Evolutionary conservation across 2,888 invertebrate genomes (phyloP).

Genomic region (Trissoscelio sp.): DNA sequence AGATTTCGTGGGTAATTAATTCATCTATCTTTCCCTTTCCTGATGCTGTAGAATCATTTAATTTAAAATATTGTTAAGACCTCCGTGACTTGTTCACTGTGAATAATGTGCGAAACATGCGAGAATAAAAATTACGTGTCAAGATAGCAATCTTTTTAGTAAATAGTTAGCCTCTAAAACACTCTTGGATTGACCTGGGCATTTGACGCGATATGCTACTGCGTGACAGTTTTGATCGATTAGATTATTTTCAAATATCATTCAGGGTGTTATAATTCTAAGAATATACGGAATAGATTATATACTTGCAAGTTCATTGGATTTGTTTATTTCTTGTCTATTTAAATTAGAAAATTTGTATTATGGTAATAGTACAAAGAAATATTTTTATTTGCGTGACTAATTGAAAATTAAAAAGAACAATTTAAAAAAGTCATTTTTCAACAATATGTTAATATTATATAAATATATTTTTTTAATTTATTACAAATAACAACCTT

Average conservation of each 20-base stretch:
- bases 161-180: slow-evolving; percentile 28
- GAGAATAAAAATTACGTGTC: slow-evolving; percentile 56
- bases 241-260: slow-evolving; percentile 55
- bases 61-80: slow-evolving; percentile 26
- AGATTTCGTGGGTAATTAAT: not conserved
- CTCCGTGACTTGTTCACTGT: slow-evolving; percentile 28
- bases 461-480: too few species aligned
- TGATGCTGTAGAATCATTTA: slow-evolving; percentile 13
- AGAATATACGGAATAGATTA: slow-evolving; percentile 5
- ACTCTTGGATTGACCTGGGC: slow-evolving; percentile 14
- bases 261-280: slow-evolving; percentile 18
- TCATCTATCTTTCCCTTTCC: not conserved
- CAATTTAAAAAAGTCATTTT: too few species aligned
- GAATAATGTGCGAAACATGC: slow-evolving; percentile 51
- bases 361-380: too few species aligned
- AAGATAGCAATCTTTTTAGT: slow-evolving; percentile 45
- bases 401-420: too few species aligned
- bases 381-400: too few species aligned
- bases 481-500: too few species aligned
- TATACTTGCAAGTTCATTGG: slow-evolving; percentile 16
- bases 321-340: not conserved
- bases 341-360: not conserved
- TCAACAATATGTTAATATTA: too few species aligned
- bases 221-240: slow-evolving; percentile 57
- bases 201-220: slow-evolving; percentile 19